Conservation (phyloP, 2,113 vertebrate species). For the Oryzias woworae region DNA sequence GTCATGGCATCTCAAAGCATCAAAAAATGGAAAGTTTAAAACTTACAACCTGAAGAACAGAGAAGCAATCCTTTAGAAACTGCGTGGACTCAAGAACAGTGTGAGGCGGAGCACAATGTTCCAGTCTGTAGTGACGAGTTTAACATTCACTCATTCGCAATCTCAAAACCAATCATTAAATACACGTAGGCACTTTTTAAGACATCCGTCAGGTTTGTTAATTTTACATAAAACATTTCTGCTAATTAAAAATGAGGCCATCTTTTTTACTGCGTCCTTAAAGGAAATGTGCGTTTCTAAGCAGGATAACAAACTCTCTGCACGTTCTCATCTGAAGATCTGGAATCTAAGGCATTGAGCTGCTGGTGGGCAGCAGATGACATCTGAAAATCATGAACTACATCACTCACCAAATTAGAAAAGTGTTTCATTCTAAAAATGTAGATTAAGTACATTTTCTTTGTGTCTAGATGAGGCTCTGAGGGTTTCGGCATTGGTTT, state of each 20-base stretch:
- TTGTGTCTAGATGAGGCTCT: conserved; percentile 47
- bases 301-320: not conserved
- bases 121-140: conserved; percentile 11
- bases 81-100: conserved; percentile 15
- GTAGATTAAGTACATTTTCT: conserved; percentile 49
- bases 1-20: conserved; percentile 10
- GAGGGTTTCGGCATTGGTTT: conserved; percentile 14
- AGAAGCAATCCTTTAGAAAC: conserved; percentile 6
- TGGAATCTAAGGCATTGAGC: conserved; percentile 45
- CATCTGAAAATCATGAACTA: conserved; percentile 3
- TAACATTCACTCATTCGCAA: conserved; percentile 35
- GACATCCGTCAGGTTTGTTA: conserved; percentile 13
- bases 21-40: not conserved
- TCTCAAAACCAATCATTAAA: conserved; percentile 36
- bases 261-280: not conserved
- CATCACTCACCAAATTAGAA: not conserved
- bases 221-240: conserved; percentile 25
- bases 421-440: not conserved
- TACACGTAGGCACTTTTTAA: conserved; percentile 55
- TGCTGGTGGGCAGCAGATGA: conserved; percentile 18
- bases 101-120: conserved; percentile 1
- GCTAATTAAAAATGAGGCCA: conserved; percentile 10
- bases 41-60: conserved; percentile 3
- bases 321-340: conserved; percentile 5
- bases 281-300: conserved; percentile 32